Conservation (phyloP, 2,113 vertebrate genomes). For the Nasalis larvatus region DNA sequence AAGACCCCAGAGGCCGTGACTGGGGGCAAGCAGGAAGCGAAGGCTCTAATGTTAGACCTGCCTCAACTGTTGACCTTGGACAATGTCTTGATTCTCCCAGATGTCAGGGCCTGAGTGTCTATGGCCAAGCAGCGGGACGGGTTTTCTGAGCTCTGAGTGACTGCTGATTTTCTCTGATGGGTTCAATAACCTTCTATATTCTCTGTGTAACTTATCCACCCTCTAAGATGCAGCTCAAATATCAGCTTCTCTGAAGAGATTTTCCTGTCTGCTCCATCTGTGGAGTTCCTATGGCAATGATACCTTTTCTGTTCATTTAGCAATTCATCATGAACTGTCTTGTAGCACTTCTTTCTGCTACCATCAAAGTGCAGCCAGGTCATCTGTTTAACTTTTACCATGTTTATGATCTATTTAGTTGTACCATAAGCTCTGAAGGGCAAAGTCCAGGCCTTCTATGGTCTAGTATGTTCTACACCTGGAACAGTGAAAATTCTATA, state of each 20-base stretch:
- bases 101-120: background rate
- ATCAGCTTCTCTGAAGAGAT: background rate
- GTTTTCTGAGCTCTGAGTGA: background rate
- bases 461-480: background rate
- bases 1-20: background rate
- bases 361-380: background rate
- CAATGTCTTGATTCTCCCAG: background rate
- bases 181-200: background rate
- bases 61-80: background rate
- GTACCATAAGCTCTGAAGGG: background rate
- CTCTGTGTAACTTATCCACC: fast-evolving
- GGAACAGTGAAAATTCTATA: too few relatives aligned
- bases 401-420: background rate
- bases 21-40: fast-evolving
- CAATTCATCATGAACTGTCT: background rate
- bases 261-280: background rate
- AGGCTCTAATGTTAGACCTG: background rate
- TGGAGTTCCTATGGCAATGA: background rate
- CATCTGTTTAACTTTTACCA: background rate
- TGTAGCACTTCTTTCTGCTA: background rate
- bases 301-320: background rate
- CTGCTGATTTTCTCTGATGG: background rate
- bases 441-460: background rate
- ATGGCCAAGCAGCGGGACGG: fast-evolving
- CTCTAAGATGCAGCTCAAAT: background rate